These are phyloP conservation scores for Anguilla japonica DNA, from an alignment of 2,113 vertebrate species.

Conservation along the genomic window DNA sequence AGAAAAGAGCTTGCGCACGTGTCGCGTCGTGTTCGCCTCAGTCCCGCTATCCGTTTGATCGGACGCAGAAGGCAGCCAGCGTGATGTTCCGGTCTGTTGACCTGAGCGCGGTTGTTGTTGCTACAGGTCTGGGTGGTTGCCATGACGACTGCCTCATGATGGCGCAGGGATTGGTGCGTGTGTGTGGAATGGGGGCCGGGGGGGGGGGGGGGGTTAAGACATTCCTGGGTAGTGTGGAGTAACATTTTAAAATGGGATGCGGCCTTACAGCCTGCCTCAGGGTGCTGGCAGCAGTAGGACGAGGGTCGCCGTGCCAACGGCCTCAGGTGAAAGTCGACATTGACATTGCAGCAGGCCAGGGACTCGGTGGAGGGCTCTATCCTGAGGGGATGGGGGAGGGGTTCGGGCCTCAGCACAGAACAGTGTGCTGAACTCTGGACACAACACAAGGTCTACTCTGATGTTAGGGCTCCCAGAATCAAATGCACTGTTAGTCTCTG, in stretches of 20 bases:
- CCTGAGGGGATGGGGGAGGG: too few species aligned
- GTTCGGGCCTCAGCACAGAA: too few species aligned
- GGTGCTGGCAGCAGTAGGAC: background rate
- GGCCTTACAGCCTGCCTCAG: background rate
- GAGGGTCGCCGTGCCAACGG: background rate
- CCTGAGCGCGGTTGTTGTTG: background rate
- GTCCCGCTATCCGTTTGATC: background rate
- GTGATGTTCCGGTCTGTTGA: constrained; percentile 5
- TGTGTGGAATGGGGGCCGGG: too few species aligned
- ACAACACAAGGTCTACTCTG: background rate
- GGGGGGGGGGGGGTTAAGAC: background rate
- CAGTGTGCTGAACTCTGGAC: background rate
- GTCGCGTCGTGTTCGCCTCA: background rate
- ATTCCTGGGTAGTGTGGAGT: background rate
- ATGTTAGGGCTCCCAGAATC: background rate
- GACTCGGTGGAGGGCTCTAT: background rate
- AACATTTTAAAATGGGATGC: background rate
- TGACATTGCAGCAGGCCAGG: background rate
- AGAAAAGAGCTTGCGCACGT: background rate
- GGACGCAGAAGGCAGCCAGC: background rate
- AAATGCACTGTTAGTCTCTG: background rate
- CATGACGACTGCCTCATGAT: background rate
- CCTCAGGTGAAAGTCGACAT: background rate
- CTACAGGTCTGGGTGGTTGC: background rate
- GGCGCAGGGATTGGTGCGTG: too few species aligned